phyloP scores from a whole-genome alignment of 2,888 invertebrate genomes.

The Leptinotarsa rubiginosa region DNA sequence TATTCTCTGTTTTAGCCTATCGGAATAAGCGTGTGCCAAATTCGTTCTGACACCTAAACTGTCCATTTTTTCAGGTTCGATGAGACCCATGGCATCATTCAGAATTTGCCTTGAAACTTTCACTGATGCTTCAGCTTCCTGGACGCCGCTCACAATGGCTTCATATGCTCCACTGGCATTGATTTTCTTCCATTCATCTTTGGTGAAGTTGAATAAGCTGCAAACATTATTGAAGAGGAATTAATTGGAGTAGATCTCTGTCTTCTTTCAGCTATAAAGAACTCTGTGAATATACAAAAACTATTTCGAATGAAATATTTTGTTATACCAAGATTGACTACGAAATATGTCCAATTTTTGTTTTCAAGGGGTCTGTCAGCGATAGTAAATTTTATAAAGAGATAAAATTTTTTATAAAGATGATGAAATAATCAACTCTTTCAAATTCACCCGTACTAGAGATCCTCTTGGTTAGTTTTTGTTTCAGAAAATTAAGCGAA shows the following conservation, averaged over 20 bases:
- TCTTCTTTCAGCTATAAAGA: no score
- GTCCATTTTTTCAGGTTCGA: slow-evolving; percentile 65
- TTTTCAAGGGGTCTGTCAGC: no score
- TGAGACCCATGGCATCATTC: slow-evolving; percentile 59
- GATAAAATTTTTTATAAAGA: no score
- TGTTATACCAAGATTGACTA: no score
- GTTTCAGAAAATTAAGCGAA: no score
- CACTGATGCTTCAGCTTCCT: slow-evolving; percentile 74
- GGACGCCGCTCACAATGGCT: slow-evolving; percentile 79
- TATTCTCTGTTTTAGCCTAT: slow-evolving; percentile 68
- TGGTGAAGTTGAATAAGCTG: slow-evolving; percentile 60
- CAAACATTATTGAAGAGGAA: slow-evolving; percentile 28
- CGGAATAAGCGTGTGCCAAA: slow-evolving; percentile 70
- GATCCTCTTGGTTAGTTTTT: no score
- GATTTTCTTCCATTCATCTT: slow-evolving; percentile 72
- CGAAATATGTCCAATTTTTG: no score
- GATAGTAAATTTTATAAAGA: no score
- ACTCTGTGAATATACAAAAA: no score
- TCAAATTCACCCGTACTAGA: no score
- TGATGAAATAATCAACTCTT: no score
- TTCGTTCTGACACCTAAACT: slow-evolving; percentile 69
- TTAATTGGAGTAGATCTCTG: not conserved
- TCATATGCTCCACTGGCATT: slow-evolving; percentile 77
- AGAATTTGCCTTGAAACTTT: slow-evolving; percentile 68
- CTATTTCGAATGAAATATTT: no score